phyloP scores from a whole-genome alignment of 1,140 invertebrate genomes.

The Hyposmocoma kahamanoa region DNA sequence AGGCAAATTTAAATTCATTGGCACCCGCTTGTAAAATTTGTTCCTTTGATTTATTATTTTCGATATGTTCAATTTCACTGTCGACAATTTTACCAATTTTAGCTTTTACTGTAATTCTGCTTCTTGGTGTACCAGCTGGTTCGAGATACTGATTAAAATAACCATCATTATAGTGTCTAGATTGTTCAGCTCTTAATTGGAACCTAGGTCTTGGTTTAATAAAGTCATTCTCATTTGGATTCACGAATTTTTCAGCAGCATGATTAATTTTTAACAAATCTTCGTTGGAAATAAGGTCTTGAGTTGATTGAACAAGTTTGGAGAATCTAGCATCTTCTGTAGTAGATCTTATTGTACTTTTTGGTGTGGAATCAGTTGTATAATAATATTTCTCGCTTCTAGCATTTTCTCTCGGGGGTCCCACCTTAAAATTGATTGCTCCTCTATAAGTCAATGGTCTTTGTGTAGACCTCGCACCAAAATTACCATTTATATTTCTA shows the following conservation, averaged over 20 bases:
- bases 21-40: conserved; percentile 21
- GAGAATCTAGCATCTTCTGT: conserved; percentile 45
- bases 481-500: conserved; percentile 36
- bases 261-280: conserved; percentile 75
- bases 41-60: conserved; percentile 24
- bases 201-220: conserved; percentile 40
- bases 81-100: conserved; percentile 46
- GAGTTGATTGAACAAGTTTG: conserved; percentile 72
- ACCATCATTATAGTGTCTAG: no score
- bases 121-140: conserved; percentile 18
- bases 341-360: conserved; percentile 3
- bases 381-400: conserved; percentile 47
- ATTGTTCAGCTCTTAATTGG: conserved; percentile 16
- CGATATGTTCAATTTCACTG: conserved; percentile 23
- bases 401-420: conserved; percentile 29
- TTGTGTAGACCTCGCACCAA: conserved; percentile 31
- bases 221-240: conserved; percentile 37
- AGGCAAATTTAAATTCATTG: conserved; percentile 46
- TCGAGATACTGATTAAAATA: conserved; percentile 6
- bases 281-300: conserved; percentile 73
- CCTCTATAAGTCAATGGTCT: conserved; percentile 31
- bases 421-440: conserved; percentile 37
- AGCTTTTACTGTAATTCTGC: conserved; percentile 39
- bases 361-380: conserved; percentile 21
- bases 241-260: conserved; percentile 53